Percentiles rank a stretch among this genome's conserved stretches.
These are phyloP conservation scores for Argentina silus DNA, from an alignment of 2,797 vertebrate genomes.

Conservation along the genomic window DNA sequence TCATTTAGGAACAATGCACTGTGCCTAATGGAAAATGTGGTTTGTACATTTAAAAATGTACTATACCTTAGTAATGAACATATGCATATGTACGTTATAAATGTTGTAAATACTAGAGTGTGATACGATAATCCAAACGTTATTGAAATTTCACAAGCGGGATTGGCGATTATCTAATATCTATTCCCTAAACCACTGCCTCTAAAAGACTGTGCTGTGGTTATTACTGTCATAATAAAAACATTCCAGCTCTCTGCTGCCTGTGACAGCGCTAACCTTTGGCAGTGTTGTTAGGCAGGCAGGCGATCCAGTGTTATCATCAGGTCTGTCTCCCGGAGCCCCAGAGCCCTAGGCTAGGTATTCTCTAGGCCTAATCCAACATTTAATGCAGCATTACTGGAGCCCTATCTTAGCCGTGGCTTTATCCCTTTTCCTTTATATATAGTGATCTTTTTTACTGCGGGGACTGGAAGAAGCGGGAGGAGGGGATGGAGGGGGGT, in stretches of 20 bases:
- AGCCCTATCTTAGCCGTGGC: slow-evolving; percentile 6
- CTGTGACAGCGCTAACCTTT: slow-evolving; percentile 11
- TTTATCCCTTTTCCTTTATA: slow-evolving; percentile 5
- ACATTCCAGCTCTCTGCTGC: not conserved
- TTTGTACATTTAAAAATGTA: not conserved
- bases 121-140: not conserved
- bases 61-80: no score
- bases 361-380: slow-evolving; percentile 10
- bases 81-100: slow-evolving; percentile 7
- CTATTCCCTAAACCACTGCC: not conserved
- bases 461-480: not conserved
- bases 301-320: slow-evolving; percentile 4
- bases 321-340: slow-evolving; percentile 2
- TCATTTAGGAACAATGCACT: not conserved
- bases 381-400: slow-evolving; percentile 15
- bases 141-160: not conserved
- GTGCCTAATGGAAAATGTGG: not conserved
- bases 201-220: slow-evolving; percentile 1
- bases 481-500: not conserved
- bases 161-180: not conserved
- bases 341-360: slow-evolving; percentile 9
- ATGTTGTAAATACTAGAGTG: slow-evolving; percentile 5
- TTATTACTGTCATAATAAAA: slow-evolving; percentile 10
- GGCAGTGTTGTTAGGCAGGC: slow-evolving; percentile 12
- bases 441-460: slow-evolving; percentile 26